These are phyloP conservation scores for Listronotus bonariensis DNA, from an alignment of 1,140 invertebrate species.

Conservation along the genomic window DNA sequence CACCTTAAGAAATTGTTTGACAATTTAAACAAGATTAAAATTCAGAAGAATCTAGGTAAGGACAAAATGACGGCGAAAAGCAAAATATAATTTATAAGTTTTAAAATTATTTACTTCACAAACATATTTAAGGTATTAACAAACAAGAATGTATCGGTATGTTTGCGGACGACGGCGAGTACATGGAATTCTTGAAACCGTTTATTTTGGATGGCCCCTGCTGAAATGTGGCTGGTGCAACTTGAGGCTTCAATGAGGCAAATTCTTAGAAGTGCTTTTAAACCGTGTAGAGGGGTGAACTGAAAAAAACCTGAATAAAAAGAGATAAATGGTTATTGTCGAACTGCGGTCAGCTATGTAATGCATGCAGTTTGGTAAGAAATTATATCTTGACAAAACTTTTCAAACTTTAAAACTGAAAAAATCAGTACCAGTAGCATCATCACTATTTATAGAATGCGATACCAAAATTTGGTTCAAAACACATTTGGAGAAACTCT, in stretches of 20 bases:
- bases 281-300: constrained; percentile 63
- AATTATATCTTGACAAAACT: no score
- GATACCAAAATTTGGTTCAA: no score
- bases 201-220: constrained; percentile 74
- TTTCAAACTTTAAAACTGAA: no score
- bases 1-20: constrained; percentile 87
- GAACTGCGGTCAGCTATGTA: constrained; percentile 73
- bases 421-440: no score
- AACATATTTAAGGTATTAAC: constrained; percentile 38
- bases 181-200: constrained; percentile 70
- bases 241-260: constrained; percentile 70
- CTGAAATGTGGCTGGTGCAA: constrained; percentile 76
- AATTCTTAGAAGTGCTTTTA: constrained; percentile 60
- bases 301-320: constrained; percentile 68
- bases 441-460: no score
- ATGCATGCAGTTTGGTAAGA: constrained; percentile 70
- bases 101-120: no score
- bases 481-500: no score
- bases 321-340: constrained; percentile 76
- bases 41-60: constrained; percentile 51
- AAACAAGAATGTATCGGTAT: constrained; percentile 69
- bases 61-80: no score
- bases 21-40: constrained; percentile 76
- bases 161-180: constrained; percentile 81
- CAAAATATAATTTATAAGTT: no score